Evolutionary conservation across 1,140 invertebrate species (phyloP), one percentile per base, ranked within the genome.

Genomic region (Neocloeon triangulifer): DNA sequence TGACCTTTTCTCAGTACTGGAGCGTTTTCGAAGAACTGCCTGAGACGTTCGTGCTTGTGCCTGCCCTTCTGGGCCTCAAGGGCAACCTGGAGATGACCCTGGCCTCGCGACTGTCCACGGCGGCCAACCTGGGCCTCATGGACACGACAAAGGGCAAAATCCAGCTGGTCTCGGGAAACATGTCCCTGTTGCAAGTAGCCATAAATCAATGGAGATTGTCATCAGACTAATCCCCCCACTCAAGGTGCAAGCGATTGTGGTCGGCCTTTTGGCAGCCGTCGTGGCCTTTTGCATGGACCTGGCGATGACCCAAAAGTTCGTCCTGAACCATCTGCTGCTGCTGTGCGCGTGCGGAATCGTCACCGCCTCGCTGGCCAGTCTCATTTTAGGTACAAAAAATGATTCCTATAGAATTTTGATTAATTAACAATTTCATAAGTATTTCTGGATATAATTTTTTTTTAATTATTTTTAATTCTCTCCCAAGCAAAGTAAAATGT

Each of bases 61-160:
- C 69, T 9, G 59, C 69, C n/a, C 44, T 72, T 13, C 49, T 73
- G 17, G 68, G 68, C 6, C 47, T 72, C 12, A 72, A 72, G 46
- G 68, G 66, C 8, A 72, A 72, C 46, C 43, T 72, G 22, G 68
- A 72, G 44, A 72, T 72, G 68, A 72, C 68, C 5, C 44, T 72
- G 18, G 66, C 68, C 2, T 64, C 62, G 3, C 46, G 68, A 15
- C 49, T 71, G 2, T 71, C 67, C 5, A 67, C 61, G 3, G 56
- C 58, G 33, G 50, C 54, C 21, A 55, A 56, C 41, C 39, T 56
- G 16, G 54, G 54, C 6, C 39, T 47, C 28, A 42, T 56, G 33
- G 51, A 56, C 37, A 44, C 39, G 7, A 30, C 29, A 14, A 37
- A 39, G 15, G 40, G 49, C 16, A 40, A 50, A 29, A 48, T 53